A percentile compares a stretch with the other conserved stretches of the same genome.
Conservation (phyloP, 2,888 invertebrate genomes). For the Sabellastarte sp. region DNA sequence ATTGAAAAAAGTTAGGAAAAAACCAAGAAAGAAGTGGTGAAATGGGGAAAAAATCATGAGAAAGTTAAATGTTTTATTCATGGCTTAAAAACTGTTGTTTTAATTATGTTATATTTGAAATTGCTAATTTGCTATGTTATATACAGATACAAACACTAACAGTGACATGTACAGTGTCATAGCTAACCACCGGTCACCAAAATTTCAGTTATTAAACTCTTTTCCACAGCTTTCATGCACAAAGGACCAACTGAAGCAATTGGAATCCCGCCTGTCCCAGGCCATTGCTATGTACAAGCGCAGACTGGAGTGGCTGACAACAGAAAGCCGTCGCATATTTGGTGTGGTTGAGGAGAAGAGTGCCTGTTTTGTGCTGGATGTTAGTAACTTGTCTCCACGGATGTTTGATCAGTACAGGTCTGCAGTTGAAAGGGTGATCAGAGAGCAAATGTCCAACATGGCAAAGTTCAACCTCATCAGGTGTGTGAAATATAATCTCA, state of each 20-base stretch:
- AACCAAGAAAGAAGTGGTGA: too few relatives aligned
- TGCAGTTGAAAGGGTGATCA: conserved; percentile 49
- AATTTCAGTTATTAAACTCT: too few relatives aligned
- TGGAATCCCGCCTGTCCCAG: conserved; percentile 46
- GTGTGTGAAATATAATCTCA: too few relatives aligned
- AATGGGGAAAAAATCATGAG: too few relatives aligned
- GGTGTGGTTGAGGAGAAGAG: conserved; percentile 56
- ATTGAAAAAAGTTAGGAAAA: too few relatives aligned
- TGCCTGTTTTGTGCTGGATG: conserved; percentile 53
- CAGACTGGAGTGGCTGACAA: conserved; percentile 56
- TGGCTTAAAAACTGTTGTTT: too few relatives aligned
- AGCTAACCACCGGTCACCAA: too few relatives aligned
- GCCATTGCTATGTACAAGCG: conserved; percentile 48
- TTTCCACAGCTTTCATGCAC: conserved; percentile 43
- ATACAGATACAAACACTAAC: too few relatives aligned
- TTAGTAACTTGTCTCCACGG: conserved; percentile 51
- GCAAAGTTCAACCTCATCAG: conserved; percentile 57
- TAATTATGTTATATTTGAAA: too few relatives aligned
- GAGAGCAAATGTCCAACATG: conserved; percentile 53
- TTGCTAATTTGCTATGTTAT: too few relatives aligned
- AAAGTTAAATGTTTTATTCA: too few relatives aligned
- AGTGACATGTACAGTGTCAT: too few relatives aligned
- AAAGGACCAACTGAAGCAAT: conserved; percentile 46
- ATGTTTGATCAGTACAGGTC: conserved; percentile 55
- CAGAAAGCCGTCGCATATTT: conserved; percentile 56